Percentiles rank a stretch among this genome's conserved stretches.
Conservation (phyloP, 2,113 vertebrate genomes). For the Ancistrus triradiatus region DNA sequence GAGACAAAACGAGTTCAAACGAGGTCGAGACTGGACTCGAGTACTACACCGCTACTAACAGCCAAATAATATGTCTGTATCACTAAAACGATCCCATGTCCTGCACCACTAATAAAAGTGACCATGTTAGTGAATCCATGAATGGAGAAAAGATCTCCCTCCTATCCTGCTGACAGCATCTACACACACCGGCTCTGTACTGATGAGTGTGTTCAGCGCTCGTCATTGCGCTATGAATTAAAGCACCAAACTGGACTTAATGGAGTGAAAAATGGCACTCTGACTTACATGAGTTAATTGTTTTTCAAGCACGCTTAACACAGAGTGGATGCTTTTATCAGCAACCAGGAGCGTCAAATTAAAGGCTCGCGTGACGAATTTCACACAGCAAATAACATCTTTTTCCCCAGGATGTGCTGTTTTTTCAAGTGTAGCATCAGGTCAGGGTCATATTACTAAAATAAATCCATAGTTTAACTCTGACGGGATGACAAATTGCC, state of each 20-base stretch:
- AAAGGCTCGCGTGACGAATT: constrained; percentile 24
- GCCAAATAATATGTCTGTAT: background rate
- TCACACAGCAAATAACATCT: constrained; percentile 17
- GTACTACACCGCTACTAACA: no score
- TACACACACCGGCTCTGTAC: constrained; percentile 54
- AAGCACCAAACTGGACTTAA: constrained; percentile 68
- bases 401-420: no score
- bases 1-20: no score
- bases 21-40: no score
- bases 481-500: no score
- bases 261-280: constrained; percentile 68
- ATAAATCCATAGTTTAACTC: no score
- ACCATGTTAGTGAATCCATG: constrained; percentile 27
- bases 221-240: constrained; percentile 64
- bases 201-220: constrained; percentile 62
- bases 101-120: background rate
- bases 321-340: constrained; percentile 49
- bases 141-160: constrained; percentile 54
- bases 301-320: constrained; percentile 57
- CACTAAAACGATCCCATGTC: background rate
- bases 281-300: constrained; percentile 58
- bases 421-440: no score
- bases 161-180: constrained; percentile 49
- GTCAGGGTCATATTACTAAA: no score
- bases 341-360: constrained; percentile 32